Evolutionary conservation across 2,888 invertebrate genomes (phyloP).

Genomic region (Tortricodes alternella): DNA sequence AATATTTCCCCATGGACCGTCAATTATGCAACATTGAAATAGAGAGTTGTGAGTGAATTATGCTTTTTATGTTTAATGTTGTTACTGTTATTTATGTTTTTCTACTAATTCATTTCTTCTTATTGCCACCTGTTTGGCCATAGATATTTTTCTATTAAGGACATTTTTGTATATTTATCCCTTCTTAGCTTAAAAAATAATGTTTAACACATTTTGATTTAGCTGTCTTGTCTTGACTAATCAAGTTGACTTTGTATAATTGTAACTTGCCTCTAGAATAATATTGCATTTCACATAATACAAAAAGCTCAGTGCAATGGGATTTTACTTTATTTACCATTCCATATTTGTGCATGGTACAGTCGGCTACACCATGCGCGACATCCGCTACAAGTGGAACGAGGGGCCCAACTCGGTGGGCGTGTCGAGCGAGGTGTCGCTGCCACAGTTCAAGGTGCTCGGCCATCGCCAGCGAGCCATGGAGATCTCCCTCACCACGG

Average conservation of each 20-base stretch:
- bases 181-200: too few relatives aligned
- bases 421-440: slow-evolving; percentile 97
- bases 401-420: slow-evolving; percentile 97
- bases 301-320: slow-evolving; percentile 83
- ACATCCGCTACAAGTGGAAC: slow-evolving; percentile 99
- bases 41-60: slow-evolving; percentile 97
- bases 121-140: too few relatives aligned
- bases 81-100: too few relatives aligned
- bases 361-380: slow-evolving; percentile 99
- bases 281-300: too few relatives aligned
- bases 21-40: slow-evolving; percentile 97
- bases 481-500: slow-evolving; percentile 98
- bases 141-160: too few relatives aligned
- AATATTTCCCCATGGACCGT: slow-evolving; percentile 98
- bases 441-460: slow-evolving; percentile 99
- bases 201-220: too few relatives aligned
- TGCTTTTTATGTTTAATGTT: too few relatives aligned
- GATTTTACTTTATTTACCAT: slow-evolving; percentile 78
- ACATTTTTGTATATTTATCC: too few relatives aligned
- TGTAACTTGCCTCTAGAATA: too few relatives aligned
- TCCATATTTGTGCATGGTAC: slow-evolving; percentile 83
- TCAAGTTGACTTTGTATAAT: too few relatives aligned
- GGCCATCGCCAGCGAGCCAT: slow-evolving; percentile 97
- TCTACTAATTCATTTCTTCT: too few relatives aligned
- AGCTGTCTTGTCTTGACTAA: too few relatives aligned